These are phyloP conservation scores for Meteorus sp. DNA, from an alignment of 1,140 invertebrate species.

Conservation along the genomic window DNA sequence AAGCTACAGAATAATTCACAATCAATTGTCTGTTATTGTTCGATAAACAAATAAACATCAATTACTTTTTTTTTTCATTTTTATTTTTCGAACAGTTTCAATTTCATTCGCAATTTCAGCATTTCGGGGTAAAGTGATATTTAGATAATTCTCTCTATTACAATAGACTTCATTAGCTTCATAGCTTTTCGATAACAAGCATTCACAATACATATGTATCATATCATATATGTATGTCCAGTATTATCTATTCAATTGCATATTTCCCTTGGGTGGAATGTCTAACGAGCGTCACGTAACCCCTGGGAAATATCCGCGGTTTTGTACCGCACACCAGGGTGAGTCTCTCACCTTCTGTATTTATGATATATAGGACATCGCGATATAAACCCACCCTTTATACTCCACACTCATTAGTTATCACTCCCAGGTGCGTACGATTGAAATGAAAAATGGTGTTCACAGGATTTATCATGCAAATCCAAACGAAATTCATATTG, in stretches of 20 bases:
- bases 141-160: constrained; percentile 8
- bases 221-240: constrained; percentile 20
- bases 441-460: constrained; percentile 11
- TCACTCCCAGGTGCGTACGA: constrained; percentile 4
- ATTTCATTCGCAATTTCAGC: too few species aligned
- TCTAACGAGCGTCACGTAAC: constrained; percentile 20
- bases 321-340: constrained; percentile 2
- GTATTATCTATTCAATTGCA: constrained; percentile 45
- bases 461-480: constrained; percentile 10
- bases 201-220: neutral
- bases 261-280: constrained; percentile 35
- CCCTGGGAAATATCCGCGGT: constrained; percentile 22
- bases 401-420: constrained; percentile 16
- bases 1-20: too few species aligned
- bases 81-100: too few species aligned
- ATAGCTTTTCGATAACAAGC: constrained; percentile 23
- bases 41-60: too few species aligned
- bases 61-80: too few species aligned
- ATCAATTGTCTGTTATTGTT: too few species aligned
- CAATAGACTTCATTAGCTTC: constrained; percentile 17
- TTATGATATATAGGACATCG: too few species aligned
- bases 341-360: too few species aligned
- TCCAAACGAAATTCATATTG: neutral
- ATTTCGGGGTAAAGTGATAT: neutral
- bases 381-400: constrained; percentile 14